These are phyloP conservation scores for Cynopterus sphinx DNA, from an alignment of 2,797 vertebrate genomes.

Conservation along the genomic window DNA sequence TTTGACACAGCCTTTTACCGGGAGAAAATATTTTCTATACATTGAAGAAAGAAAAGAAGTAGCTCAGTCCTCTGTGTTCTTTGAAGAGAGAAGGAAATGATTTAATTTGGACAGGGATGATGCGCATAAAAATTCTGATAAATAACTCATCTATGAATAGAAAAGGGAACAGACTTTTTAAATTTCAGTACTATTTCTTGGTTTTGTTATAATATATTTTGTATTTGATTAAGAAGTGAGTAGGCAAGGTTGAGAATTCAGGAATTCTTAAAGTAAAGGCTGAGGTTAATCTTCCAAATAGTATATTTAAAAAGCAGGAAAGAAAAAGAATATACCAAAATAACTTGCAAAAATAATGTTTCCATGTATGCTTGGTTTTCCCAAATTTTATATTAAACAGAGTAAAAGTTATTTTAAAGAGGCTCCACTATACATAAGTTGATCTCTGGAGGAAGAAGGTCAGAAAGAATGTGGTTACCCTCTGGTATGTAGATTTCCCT, in stretches of 20 bases:
- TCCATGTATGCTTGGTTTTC: background rate
- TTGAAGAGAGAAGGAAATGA: constrained; percentile 28
- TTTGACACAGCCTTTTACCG: constrained; percentile 16
- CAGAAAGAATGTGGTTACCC: background rate
- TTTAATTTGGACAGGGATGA: background rate
- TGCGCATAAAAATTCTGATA: background rate
- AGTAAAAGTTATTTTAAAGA: constrained; percentile 6
- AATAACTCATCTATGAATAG: background rate
- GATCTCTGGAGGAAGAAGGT: background rate
- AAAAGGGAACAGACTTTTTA: background rate
- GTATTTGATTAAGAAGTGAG: constrained; percentile 8
- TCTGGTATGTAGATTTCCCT: background rate
- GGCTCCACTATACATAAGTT: background rate
- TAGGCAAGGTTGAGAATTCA: background rate
- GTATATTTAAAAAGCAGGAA: background rate
- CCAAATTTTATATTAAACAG: background rate
- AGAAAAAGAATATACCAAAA: background rate
- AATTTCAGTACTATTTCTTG: background rate
- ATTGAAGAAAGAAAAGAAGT: constrained; percentile 11
- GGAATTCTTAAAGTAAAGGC: background rate
- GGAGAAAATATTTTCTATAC: constrained; percentile 4
- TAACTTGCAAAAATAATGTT: background rate
- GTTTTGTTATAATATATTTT: constrained; percentile 2
- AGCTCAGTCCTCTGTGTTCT: background rate
- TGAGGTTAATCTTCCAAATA: constrained; percentile 29